A percentile compares a stretch with the other conserved stretches of the same genome.
Conservation (phyloP, 2,888 invertebrate species). For the Cryptocheilus praepositus region DNA sequence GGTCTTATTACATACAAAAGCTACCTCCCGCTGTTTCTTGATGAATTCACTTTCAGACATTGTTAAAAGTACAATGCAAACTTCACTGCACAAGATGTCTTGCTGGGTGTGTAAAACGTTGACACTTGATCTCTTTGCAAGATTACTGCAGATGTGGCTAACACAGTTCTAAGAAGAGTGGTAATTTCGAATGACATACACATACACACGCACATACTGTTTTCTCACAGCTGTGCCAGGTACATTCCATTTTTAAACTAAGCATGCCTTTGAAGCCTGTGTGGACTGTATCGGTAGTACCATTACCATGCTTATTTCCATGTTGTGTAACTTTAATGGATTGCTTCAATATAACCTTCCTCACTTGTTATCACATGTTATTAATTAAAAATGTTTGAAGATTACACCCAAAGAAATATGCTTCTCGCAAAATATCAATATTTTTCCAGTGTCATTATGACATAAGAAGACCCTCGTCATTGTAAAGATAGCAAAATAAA, state of each 20-base stretch:
- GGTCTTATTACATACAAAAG: slow-evolving; percentile 6
- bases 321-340: slow-evolving; percentile 36
- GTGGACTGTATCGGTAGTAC: slow-evolving; percentile 2
- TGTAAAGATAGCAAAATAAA: neutral
- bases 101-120: neutral
- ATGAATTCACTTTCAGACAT: slow-evolving; percentile 10
- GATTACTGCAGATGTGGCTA: slow-evolving; percentile 2
- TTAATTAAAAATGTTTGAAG: neutral
- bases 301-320: slow-evolving; percentile 15
- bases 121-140: slow-evolving; percentile 3
- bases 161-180: slow-evolving; percentile 7
- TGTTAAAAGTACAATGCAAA: neutral
- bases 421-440: neutral
- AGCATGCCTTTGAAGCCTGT: slow-evolving; percentile 13
- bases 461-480: neutral
- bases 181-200: slow-evolving; percentile 12
- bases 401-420: neutral
- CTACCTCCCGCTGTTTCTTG: slow-evolving; percentile 1
- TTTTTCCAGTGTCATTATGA: neutral
- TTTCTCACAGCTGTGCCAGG: slow-evolving; percentile 15
- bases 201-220: neutral
- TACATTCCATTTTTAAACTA: slow-evolving; percentile 19
- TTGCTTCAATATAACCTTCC: neutral
- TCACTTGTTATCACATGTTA: slow-evolving; percentile 10
- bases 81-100: too few relatives aligned